Percentiles rank a stretch among this genome's conserved stretches.
These are phyloP conservation scores for Varroa destructor DNA, from an alignment of 1,140 invertebrate genomes.

Conservation along the genomic window DNA sequence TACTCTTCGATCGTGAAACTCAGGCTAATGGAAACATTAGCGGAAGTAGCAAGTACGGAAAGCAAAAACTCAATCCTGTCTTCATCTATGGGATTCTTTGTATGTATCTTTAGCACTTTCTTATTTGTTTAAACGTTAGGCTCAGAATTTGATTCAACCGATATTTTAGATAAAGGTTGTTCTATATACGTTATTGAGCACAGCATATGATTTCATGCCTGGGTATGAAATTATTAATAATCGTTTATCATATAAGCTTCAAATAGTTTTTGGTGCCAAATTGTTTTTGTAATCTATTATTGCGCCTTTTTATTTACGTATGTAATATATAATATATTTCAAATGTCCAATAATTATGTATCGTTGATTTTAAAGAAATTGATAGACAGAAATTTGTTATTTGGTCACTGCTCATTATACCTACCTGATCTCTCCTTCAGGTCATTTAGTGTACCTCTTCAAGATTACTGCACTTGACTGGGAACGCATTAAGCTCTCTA, in stretches of 20 bases:
- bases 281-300: no score
- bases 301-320: no score
- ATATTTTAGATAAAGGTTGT: constrained; percentile 28
- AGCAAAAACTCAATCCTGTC: constrained; percentile 44
- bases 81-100: constrained; percentile 44
- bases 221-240: no score
- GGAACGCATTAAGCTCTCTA: constrained; percentile 43
- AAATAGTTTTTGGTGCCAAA: no score
- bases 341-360: no score
- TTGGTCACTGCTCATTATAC: no score
- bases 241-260: no score
- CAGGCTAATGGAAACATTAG: constrained; percentile 43
- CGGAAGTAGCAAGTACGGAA: constrained; percentile 43
- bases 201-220: neutral
- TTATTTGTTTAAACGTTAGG: constrained; percentile 1
- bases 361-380: no score
- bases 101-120: constrained; percentile 35
- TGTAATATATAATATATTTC: no score
- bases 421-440: constrained; percentile 35
- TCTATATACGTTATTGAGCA: neutral
- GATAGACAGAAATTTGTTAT: no score
- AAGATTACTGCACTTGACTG: constrained; percentile 41
- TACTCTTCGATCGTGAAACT: constrained; percentile 43
- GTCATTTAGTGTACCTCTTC: constrained; percentile 43
- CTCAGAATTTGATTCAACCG: neutral